Evolutionary conservation across 2,797 vertebrate species (phyloP).

Genomic region (Clarias laeviceps): DNA sequence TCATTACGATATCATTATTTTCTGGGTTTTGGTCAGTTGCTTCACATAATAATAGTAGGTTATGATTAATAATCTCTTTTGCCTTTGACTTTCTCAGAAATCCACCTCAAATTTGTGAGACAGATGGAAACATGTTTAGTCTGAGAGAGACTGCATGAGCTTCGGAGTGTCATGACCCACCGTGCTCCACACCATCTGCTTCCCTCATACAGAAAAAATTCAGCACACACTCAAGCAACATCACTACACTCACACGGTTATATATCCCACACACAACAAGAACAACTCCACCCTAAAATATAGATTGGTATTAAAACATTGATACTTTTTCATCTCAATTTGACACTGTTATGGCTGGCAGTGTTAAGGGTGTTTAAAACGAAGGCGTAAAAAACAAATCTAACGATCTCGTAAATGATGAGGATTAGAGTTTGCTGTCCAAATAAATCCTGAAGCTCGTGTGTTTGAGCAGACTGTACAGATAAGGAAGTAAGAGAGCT

Average conservation of each 20-base stretch:
- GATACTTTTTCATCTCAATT: background rate
- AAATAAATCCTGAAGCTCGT: background rate
- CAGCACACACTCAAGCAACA: background rate
- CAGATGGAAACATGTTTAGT: conserved; percentile 2
- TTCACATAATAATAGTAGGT: background rate
- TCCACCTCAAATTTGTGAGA: background rate
- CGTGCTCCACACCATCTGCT: conserved; percentile 45
- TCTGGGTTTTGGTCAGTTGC: too few relatives aligned
- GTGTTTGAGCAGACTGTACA: background rate
- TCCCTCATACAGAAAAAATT: background rate
- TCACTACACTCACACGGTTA: background rate
- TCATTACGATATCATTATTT: background rate
- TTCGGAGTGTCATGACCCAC: conserved; percentile 37
- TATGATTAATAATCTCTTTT: background rate
- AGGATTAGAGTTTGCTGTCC: background rate
- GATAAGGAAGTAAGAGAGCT: too few relatives aligned
- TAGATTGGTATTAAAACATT: background rate
- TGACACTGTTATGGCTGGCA: background rate
- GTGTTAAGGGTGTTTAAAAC: background rate
- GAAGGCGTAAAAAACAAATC: background rate
- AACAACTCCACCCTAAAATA: background rate
- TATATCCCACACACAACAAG: background rate
- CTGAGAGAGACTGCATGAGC: conserved; percentile 16
- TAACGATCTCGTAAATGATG: background rate
- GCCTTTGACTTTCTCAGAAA: background rate